Base-by-base conservation (phyloP, 2,113 vertebrate genomes). In the Prinia subflava region DNA sequence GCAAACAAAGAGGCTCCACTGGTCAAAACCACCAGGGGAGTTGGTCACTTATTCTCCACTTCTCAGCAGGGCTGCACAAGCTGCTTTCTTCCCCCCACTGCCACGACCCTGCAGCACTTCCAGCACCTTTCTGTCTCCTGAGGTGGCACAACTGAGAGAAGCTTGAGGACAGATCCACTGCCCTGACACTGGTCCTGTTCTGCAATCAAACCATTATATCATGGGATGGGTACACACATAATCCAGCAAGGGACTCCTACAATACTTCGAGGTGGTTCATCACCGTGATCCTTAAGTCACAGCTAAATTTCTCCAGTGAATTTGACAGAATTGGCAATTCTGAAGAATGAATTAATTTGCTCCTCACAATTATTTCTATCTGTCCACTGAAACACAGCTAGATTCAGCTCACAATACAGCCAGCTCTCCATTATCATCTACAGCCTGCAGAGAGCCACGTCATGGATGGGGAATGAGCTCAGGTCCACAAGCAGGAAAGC, bases 401-500 rank as follows among this genome's bases (percentile, higher is more conserved):
- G 55, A 81, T 50, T 67, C 73, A 84, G 27, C 21, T 50, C 59
- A 35, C 50, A 60, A 68, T 13, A 80, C 18, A 63, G 33, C 42
- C 65, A 85, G 49, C 11, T 70, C 44, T 67, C 75, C 65, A 35
- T 24, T 49, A 79, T 22, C 74, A 1, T 2, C 64, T 21, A 21
- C 52, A n/a, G 39, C 44, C 52, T 68, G 47, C 52, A 79, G n/a
- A 81, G 33, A 67, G 28, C 42, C 75, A 75, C 0, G 0, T 21
- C 6, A 24, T 6, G 33, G 27, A 71, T 2, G 0, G 35, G 16
- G 30, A 88, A n/a, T 0, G 0, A 88, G 21, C 30, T 82, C 74
- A 92, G 57, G 37, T 56, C 57, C 60, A 53, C 18, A 37, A 53
- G 46, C 13, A 70, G 33, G 20, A 63, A 80, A 69, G n/a, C 31